Percentiles rank a stretch among this genome's conserved stretches.
phyloP scores from a whole-genome alignment of 2,113 vertebrate genomes.

The Notechis scutatus region DNA sequence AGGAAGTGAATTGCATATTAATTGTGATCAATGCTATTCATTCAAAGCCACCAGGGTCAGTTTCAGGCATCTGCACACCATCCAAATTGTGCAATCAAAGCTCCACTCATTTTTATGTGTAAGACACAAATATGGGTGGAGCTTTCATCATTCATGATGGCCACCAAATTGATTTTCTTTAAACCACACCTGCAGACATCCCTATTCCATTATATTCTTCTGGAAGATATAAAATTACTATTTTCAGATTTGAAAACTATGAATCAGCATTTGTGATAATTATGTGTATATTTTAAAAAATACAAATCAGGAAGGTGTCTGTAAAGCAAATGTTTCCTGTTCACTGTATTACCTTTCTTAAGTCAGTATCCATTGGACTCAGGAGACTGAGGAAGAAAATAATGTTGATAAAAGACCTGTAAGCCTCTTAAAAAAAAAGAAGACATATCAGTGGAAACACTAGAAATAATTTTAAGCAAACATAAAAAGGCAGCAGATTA shows the following conservation, averaged over 20 bases:
- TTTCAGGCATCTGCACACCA: background rate
- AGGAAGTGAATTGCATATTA: background rate
- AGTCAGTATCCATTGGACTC: background rate
- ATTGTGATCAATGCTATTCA: background rate
- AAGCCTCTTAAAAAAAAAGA: background rate
- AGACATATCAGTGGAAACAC: background rate
- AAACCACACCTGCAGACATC: background rate
- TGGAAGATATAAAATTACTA: background rate
- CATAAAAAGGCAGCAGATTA: background rate
- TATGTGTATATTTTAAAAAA: background rate
- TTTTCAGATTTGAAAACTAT: background rate
- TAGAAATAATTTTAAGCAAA: background rate
- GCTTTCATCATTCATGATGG: background rate
- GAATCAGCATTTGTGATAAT: background rate
- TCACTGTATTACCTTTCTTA: background rate
- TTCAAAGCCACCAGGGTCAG: background rate
- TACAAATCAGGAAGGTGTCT: background rate
- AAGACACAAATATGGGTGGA: background rate
- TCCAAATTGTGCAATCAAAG: background rate
- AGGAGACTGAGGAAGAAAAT: background rate
- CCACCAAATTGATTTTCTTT: background rate
- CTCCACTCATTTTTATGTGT: background rate
- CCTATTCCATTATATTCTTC: background rate
- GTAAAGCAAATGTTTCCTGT: background rate
- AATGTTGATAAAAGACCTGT: background rate